Evolutionary conservation across 2,888 invertebrate species (phyloP), one percentile per base, ranked within the genome.

Genomic region (Agrilus mali): DNA sequence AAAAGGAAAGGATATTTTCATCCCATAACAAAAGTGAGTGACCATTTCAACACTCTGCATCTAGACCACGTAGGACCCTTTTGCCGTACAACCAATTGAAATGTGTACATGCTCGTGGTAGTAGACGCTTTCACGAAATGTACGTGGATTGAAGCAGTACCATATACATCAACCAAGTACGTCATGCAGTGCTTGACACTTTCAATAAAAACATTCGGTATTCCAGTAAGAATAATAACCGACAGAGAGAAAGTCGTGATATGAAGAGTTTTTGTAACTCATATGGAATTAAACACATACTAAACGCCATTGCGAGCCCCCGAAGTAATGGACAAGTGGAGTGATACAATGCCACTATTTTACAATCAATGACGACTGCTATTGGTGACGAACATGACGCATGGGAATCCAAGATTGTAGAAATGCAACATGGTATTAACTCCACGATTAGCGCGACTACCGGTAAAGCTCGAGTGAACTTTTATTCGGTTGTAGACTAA

Each of bases 1-100:
- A 4, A 33, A 53, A 0, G 50, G 46, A 1, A 48, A 27, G 56
- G 53, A 1, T 44, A 48, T 17, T 16, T 56, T 16, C 38, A 50
- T 14, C 48, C 47, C 7, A 41, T 44, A 16, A 16, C 20, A 6
- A 47, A 45, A 38, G 32, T 22, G 5, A 17, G 42, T 12, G 35
- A 32, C 8, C 45, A 42, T 31, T 44, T 45, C 41, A 31, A 44
- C n/a, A 47, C 41, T 27, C 33, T 46, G 12, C 48, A 48, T 31
- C 27, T 46, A 12, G 43, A 44, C 22, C 46, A 48, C 31, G 13
- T 44, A 14, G 44, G 48, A n/a, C 40, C 46, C n/a, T 46, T 41
- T 31, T 10, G 14, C 17, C 32, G 20, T 20, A 33, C 27, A 3
- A 44, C 16, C 16, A 40, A 33, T 12, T 34, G 43, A 12, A 39